Conservation (phyloP, 2,113 vertebrate species). For the Lepisosteus osseus region DNA sequence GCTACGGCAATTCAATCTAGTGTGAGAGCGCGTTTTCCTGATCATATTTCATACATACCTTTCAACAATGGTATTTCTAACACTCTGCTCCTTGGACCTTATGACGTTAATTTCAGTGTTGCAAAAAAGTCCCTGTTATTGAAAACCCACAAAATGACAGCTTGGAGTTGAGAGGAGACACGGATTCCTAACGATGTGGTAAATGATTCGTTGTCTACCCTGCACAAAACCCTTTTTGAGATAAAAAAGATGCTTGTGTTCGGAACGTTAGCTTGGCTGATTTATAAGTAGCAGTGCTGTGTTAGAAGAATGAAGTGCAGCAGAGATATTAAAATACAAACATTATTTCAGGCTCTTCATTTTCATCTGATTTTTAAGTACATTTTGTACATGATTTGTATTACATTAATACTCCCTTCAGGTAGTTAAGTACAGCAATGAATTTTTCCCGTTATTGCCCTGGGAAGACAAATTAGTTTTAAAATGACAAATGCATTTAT, state of each 20-base stretch:
- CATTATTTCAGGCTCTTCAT: not conserved
- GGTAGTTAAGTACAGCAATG: not conserved
- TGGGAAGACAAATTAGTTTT: not conserved
- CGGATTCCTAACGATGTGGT: not conserved
- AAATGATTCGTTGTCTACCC: not conserved
- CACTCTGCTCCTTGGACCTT: not conserved
- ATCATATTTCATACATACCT: not conserved
- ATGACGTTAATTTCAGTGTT: conserved; percentile 1
- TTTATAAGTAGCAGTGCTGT: not conserved
- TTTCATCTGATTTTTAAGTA: not conserved
- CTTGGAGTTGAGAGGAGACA: not conserved
- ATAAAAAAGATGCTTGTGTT: not conserved
- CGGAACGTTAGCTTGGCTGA: not conserved
- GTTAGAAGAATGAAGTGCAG: not conserved
- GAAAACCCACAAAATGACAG: not conserved
- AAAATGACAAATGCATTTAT: not conserved
- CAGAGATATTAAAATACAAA: not conserved
- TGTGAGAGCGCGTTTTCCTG: not conserved
- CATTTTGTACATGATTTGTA: not conserved
- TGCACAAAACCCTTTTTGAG: not conserved
- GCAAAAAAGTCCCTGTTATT: not conserved
- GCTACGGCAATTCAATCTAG: too few relatives aligned
- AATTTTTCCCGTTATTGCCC: not conserved
- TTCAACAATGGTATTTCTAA: not conserved
- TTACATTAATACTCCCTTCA: not conserved